Conservation (phyloP, 2,797 vertebrate species). For the Periparus ater region DNA sequence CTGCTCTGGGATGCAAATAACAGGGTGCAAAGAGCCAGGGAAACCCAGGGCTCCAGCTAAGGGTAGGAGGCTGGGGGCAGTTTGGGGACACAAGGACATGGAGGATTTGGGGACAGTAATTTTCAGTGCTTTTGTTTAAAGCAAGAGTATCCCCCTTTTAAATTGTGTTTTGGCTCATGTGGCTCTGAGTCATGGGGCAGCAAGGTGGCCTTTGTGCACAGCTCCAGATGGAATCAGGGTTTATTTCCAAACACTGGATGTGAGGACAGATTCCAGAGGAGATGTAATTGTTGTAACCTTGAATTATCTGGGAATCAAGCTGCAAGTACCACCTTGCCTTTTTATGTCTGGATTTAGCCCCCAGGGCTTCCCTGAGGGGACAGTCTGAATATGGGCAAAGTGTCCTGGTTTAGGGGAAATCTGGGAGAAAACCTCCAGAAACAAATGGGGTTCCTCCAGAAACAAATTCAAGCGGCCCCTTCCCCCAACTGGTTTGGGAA, state of each 20-base stretch:
- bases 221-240: not conserved
- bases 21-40: not conserved
- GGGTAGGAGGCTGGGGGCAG: not conserved
- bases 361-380: not conserved
- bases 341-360: not conserved
- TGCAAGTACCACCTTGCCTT: not conserved
- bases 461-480: no score
- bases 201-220: not conserved
- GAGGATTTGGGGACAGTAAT: no score
- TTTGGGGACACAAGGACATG: not conserved
- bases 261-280: not conserved
- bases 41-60: not conserved
- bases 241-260: not conserved
- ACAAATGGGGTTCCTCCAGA: no score
- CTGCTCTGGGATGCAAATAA: not conserved
- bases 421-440: no score
- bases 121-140: not conserved
- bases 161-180: not conserved
- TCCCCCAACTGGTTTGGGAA: no score
- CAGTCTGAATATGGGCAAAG: not conserved
- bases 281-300: not conserved
- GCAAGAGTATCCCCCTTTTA: not conserved
- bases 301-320: not conserved
- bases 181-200: not conserved
- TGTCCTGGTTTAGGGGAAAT: no score